Base-by-base conservation (phyloP, 1,140 invertebrate genomes). In the Metopolophium dirhodum region DNA sequence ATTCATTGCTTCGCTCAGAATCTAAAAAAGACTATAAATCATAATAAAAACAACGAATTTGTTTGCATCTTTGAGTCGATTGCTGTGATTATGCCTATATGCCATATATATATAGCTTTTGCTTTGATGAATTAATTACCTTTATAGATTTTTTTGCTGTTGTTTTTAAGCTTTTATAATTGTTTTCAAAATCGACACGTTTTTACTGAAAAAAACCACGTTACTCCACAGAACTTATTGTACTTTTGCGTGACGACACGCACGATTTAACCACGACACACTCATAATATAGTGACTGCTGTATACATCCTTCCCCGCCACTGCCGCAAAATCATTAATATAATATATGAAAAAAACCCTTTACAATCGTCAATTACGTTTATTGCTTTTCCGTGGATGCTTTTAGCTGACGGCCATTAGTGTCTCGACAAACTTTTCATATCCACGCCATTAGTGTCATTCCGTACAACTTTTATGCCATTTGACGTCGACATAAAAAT, bases 361-460 rank as follows among this genome's bases (percentile, higher is more conserved):
- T 93, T 93, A 86, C 77, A 86, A 90, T 90, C 54, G 89, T 90
- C 89, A 90, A 93, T 93, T 93, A 93, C 82, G 82, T 93, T 93
- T 93, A 93, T 93, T 93, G 91, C 91, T 93, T 93, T 86, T 51
- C 77, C 49, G 82, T 23, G 88, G 88, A 93, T 86, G 91, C 91
- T 93, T 93, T 93, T 93, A 93, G 91, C 91, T n/a, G 82, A 93
- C 82, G 91, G 86, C 91, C 91, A 93, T 93, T 93, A 93, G 91
- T 86, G 77, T 93, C 37, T 57, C 77, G 35, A 57, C 91, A 93
- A 93, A 93, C 82, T 93, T 93, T 93, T 86, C 91, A 86, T 93
- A 86, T 93, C 82, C 91, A 51, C 82, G 49, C 91, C 91, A 93
- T 93, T 93, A 93, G 82, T 86, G 91, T 93, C 91, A 93, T 57